Conservation (phyloP, 2,113 vertebrate genomes). For the Anser brachyrhynchus region DNA sequence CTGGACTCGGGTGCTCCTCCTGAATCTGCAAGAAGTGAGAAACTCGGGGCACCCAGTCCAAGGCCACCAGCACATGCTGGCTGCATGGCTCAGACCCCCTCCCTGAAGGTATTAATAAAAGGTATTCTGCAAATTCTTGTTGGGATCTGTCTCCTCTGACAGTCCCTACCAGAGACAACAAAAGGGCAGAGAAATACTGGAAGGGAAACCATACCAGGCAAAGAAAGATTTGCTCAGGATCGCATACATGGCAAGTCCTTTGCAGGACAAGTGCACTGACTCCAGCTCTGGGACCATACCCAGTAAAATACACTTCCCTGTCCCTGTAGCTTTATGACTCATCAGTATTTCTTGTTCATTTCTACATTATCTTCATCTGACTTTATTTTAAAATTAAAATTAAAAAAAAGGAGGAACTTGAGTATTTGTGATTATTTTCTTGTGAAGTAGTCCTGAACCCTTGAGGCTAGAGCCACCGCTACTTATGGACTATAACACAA, state of each 20-base stretch:
- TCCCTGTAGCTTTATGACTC: not conserved
- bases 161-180: not conserved
- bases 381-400: not conserved
- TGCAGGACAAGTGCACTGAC: not conserved
- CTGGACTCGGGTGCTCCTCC: not conserved
- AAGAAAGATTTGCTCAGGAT: not conserved
- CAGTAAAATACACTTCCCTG: not conserved
- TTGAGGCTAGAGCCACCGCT: not conserved
- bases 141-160: not conserved
- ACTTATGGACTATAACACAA: not conserved
- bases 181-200: not conserved
- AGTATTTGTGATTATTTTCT: not conserved
- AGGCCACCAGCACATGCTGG: accelerated
- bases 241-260: not conserved
- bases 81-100: not conserved
- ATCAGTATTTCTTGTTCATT: not conserved
- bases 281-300: accelerated
- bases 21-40: not conserved
- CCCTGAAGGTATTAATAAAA: not conserved
- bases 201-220: not conserved
- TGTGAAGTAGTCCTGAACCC: not conserved
- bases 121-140: not conserved
- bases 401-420: not conserved
- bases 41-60: not conserved
- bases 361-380: not conserved